Evolutionary conservation across 2,113 vertebrate species (phyloP), one percentile per base, ranked within the genome.

Genomic region (Stictonetta naevosa): DNA sequence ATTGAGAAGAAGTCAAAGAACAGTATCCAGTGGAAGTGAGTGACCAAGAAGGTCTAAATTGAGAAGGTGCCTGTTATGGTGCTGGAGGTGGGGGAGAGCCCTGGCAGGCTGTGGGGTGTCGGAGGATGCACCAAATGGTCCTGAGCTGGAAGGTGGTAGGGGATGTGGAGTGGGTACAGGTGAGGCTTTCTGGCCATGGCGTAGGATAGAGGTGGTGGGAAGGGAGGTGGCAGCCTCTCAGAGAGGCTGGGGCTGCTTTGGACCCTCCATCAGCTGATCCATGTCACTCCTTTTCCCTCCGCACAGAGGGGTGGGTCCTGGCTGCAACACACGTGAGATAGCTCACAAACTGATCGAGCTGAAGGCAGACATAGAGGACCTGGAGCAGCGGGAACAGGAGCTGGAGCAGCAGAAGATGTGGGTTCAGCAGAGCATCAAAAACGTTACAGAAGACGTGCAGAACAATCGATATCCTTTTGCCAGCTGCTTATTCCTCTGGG

Each of bases 11-110:
- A 99, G 91, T 99, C 99, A 66, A 99, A 99, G 97, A 99, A 99
- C 98, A 99, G 99, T 88, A 99, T 99, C 95, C 99, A 99, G 86
- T 99, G 99, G 99, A 99, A 99, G 99, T 99, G 97, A 99, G 99
- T 98, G 59, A 26, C 22, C 25, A 48, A 78, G 44, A 34, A 48
- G 19, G 15, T 86, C 48, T 83, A 18, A 26, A 33, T 59, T 0
- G 77, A 69, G 63, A 42, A 84, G 14, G 3, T 74, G 42, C n/a
- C 17, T 80, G 8, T 46, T 3, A 0, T 56, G 40, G 53, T 7
- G 23, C 20, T 55, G 81, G 46, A 33, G 36, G 5, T 80, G 50
- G 23, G 67, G 36, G 28, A 21, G 28, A 74, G 29, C 33, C 28
- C 36, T 50, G 13, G 38, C 40, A n/a, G 29, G 16, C 40, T 33